Base-by-base conservation (phyloP, 53 echinoderm and acorn worm species). In the Paelopatides confundens region DNA sequence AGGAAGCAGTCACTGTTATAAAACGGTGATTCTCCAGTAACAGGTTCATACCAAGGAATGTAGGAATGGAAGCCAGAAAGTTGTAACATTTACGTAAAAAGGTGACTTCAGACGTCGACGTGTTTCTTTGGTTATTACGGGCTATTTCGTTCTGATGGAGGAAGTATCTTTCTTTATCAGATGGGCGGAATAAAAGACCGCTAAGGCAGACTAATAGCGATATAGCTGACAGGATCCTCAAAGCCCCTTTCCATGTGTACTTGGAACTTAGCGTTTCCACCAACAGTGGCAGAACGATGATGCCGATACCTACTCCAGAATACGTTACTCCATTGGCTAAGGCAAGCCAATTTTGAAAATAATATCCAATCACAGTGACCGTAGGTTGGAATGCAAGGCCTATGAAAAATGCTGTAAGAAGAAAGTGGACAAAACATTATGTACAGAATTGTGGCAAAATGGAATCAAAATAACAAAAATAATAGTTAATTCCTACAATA, bases 251-350 rank as follows among this genome's bases (percentile, higher is more conserved):
- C 81, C 81, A 81, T 4, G 52, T 35, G 33, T 49, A 81, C 11
- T 23, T 81, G 33, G 52, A 51, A 30, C 81, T 81, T 31, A 81
- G 52, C 10, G 33, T 47, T 31, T 81, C 52, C 35, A 81, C 52
- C n/a, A 81, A 11, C 13, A 54, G 28, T 4, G 81, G 81, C 9
- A 81, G 26, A 2, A 81, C 50, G 21, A 81, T 54, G 21, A 81
- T 81, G 13, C 81, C 81, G 7, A 81, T 47, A 3, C 81, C 81
- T 31, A 81, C 81, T 13, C 81, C 81, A n/a, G 81, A 81, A n/a
- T 81, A 81, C 2, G 81, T 35, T 6, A 81, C 58, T 3, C 81
- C 81, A 81, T 81, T 81, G 62, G 81, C 81, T 3, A 54, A 53
- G 14, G 52, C 81, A 11, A 81, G 33, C 35, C 58, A 26, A 14